These are phyloP conservation scores for Mesaphorura yosii DNA, from an alignment of 1,140 invertebrate species.

Conservation along the genomic window DNA sequence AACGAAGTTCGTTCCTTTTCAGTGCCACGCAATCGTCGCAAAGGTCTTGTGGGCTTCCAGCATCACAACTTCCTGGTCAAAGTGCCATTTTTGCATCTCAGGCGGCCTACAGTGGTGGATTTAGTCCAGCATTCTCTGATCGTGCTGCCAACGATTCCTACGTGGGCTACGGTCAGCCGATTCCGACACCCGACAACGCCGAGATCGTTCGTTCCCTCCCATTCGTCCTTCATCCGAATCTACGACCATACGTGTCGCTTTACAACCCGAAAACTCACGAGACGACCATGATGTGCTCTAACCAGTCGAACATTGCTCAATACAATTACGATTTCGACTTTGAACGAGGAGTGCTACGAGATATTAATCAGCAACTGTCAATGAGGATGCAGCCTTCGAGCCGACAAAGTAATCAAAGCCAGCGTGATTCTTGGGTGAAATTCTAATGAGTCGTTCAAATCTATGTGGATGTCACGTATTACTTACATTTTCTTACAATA, in stretches of 20 bases:
- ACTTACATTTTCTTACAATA: no score
- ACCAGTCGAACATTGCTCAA: neutral
- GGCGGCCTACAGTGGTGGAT: neutral
- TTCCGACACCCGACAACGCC: no score
- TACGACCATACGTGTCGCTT: neutral
- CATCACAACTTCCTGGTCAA: neutral
- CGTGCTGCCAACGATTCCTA: neutral
- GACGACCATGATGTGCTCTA: no score
- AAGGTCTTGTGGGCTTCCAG: neutral
- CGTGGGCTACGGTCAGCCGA: neutral
- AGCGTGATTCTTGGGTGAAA: no score
- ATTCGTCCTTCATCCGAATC: constrained; percentile 12
- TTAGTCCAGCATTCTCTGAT: neutral
- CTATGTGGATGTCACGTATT: no score
- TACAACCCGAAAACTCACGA: no score
- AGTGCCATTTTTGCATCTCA: neutral
- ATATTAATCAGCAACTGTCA: constrained; percentile 18
- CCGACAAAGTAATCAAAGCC: no score
- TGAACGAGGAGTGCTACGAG: constrained; percentile 14
- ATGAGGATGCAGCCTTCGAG: no score
- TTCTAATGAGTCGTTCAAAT: no score
- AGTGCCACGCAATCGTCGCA: neutral
- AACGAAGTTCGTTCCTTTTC: constrained; percentile 20
- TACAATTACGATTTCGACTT: constrained; percentile 25
- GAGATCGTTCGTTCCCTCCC: constrained; percentile 5